Conservation (phyloP, 2,113 vertebrate genomes). For the Calidris pygmaea region DNA sequence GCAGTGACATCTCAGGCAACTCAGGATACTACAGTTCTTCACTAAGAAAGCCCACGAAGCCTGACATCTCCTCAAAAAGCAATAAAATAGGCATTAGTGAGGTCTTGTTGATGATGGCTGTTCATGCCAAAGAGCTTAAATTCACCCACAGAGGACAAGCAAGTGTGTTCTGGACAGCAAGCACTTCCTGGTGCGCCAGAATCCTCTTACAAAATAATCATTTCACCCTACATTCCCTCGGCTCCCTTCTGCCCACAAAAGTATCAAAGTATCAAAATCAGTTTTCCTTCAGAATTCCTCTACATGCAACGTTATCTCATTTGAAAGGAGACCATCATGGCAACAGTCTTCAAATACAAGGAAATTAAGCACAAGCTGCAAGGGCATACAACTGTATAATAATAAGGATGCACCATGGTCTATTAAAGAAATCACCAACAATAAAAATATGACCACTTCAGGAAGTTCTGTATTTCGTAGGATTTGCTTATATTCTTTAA, state of each 20-base stretch:
- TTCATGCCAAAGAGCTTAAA: not conserved
- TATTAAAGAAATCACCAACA: not conserved
- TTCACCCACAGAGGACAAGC: not conserved
- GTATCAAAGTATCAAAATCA: not conserved
- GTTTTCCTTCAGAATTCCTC: not conserved
- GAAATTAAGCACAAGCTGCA: not conserved
- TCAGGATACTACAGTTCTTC: not conserved
- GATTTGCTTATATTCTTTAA: not conserved
- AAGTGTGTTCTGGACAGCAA: not conserved
- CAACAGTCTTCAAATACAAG: not conserved
- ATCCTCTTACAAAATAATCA: conserved; percentile 21
- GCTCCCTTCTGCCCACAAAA: not conserved
- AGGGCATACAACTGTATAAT: not conserved
- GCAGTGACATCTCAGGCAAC: not conserved
- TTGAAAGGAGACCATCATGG: not conserved
- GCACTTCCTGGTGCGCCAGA: not conserved
- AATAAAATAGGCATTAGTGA: not conserved
- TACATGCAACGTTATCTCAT: rapidly evolving
- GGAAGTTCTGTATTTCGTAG: not conserved
- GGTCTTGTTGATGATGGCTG: not conserved
- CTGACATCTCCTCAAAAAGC: not conserved
- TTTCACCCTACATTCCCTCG: not conserved
- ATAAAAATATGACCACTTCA: not conserved
- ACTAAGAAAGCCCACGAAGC: not conserved
- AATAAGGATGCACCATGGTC: not conserved